Conservation (phyloP, 2,797 vertebrate species). For the Halcyon smyrnensis region DNA sequence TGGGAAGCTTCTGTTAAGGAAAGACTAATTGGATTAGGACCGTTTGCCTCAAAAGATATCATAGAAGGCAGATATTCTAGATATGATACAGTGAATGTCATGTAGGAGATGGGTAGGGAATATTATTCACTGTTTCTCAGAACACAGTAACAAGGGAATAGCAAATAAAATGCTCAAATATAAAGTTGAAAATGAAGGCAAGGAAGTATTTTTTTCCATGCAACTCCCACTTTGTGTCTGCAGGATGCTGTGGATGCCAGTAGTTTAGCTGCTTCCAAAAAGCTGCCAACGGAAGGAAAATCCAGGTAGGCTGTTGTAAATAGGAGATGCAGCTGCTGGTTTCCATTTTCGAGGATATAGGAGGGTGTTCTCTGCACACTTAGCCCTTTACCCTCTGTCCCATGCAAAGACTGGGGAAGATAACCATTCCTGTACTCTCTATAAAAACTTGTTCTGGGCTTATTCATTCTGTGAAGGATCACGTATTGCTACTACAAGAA, state of each 20-base stretch:
- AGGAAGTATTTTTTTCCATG: background rate
- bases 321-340: background rate
- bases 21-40: background rate
- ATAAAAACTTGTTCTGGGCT: background rate
- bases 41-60: background rate
- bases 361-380: background rate
- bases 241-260: background rate
- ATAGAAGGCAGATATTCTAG: background rate
- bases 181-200: background rate
- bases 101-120: background rate
- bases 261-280: background rate
- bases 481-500: background rate
- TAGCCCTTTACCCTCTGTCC: background rate
- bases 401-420: background rate
- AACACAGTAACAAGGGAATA: background rate
- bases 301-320: background rate
- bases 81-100: background rate
- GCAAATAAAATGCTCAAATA: background rate
- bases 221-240: background rate
- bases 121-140: background rate
- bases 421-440: background rate
- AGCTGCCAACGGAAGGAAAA: background rate
- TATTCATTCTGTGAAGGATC: background rate
- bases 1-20: background rate
- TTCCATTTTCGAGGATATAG: background rate